Evolutionary conservation across 2,888 invertebrate species (phyloP).

Genomic region (Cerceris ruficornis): DNA sequence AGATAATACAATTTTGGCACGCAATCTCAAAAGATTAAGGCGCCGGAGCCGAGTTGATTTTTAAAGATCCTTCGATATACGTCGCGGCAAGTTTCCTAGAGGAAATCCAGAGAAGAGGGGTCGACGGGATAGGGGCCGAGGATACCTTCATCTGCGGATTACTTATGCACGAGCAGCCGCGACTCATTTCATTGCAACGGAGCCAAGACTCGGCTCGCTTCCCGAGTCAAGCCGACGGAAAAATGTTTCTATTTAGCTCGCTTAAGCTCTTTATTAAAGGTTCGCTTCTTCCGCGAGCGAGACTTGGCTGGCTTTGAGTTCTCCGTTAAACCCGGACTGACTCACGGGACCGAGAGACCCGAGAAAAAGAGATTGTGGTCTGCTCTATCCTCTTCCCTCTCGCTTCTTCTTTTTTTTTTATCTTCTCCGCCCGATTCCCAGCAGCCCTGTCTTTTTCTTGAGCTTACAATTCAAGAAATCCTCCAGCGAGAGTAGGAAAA

Average conservation of each 20-base stretch:
- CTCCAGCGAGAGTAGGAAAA: slow-evolving; percentile 10
- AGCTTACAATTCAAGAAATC: slow-evolving; percentile 41
- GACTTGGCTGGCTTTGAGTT: slow-evolving; percentile 51
- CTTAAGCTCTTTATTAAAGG: slow-evolving; percentile 78
- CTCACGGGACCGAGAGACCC: slow-evolving; percentile 43
- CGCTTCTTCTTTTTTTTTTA: slow-evolving; percentile 20
- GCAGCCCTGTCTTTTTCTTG: slow-evolving; percentile 17
- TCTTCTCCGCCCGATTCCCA: slow-evolving; percentile 4
- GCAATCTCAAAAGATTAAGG: no score
- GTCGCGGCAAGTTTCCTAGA: slow-evolving; percentile 36
- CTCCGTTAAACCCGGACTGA: slow-evolving; percentile 40
- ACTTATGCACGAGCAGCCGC: slow-evolving; percentile 76
- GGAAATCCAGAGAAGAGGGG: slow-evolving; percentile 21
- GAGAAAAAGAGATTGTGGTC: slow-evolving; percentile 65
- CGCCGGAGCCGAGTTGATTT: no score
- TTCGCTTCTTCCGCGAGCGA: slow-evolving; percentile 61
- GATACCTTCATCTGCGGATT: slow-evolving; percentile 72
- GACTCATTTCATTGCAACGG: slow-evolving; percentile 73
- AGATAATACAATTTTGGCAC: no score
- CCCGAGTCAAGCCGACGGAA: slow-evolving; percentile 69
- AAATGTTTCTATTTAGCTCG: slow-evolving; percentile 79
- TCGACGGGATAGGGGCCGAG: slow-evolving; percentile 6
- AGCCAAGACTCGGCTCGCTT: slow-evolving; percentile 64
- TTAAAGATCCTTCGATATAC: no score
- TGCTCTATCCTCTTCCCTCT: slow-evolving; percentile 37